Base-by-base conservation (phyloP, 2,113 vertebrate genomes). In the Piprites chloris region DNA sequence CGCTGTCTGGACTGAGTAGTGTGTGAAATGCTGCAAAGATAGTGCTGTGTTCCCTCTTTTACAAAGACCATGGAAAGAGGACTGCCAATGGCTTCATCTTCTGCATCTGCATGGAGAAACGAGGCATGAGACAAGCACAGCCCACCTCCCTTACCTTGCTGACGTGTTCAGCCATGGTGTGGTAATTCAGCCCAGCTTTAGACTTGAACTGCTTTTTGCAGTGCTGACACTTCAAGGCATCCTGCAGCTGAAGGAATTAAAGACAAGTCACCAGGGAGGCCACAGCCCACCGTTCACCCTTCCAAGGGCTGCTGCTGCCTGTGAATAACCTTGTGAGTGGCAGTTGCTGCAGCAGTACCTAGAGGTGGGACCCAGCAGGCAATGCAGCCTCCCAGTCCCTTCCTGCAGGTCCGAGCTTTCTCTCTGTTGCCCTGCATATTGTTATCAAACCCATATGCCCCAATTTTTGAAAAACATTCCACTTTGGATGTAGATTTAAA, bases 121-220 rank as follows among this genome's bases (percentile, higher is more conserved):
- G 3, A 89, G 77, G 67, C 3, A 10, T 1, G 6, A 58, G 59
- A 20, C 2, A 2, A 73, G 39, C 53, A 53, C 39, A 59, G 71
- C 59, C 23, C 42, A 76, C 55, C 69, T 39, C 30, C 32, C 85
- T 74, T 98, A 99, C 99, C 99, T 99, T 99, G 97, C 98, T 98
- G 86, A 97, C 98, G 76, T 99, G 99, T 72, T 99, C 99, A 5
- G 99, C 98, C 99, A 99, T 99, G 87, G 98, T 99, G 97, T 99
- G 99, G 97, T 99, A 99, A 98, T 99, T 99, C 96, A 99, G 98
- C n/a, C 99, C 99, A 2, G 99, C 99, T 97, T 99, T 99, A 87
- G 99, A 99, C 94, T 99, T 99, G 98, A 99, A 99, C 96, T 99
- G 99, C 94, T 99, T 99, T 91, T 98, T 98, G 97, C 99, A 99